These are phyloP conservation scores for Xerus inauris DNA, from an alignment of 2,113 vertebrate species.

Conservation along the genomic window DNA sequence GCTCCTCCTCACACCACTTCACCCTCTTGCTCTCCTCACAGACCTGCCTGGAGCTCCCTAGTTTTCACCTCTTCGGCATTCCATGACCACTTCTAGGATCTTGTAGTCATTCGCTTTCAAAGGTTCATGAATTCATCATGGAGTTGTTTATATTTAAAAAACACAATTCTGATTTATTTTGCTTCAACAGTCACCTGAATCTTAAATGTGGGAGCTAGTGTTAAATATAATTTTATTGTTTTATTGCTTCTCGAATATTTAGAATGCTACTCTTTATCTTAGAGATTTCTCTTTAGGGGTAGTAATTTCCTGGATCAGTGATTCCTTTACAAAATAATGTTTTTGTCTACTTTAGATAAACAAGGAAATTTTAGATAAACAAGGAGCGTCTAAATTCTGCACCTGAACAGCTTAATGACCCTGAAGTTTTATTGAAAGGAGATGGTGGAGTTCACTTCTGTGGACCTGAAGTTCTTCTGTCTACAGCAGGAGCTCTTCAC, in stretches of 20 bases:
- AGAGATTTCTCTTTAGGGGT: neutral
- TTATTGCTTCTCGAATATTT: neutral
- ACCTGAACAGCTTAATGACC: neutral
- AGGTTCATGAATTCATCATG: neutral
- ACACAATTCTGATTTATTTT: neutral
- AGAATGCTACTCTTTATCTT: neutral
- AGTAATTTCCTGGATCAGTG: neutral
- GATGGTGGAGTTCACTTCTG: neutral
- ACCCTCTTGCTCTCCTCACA: neutral
- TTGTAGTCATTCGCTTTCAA: neutral
- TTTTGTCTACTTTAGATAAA: neutral
- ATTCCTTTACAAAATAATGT: neutral
- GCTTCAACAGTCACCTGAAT: neutral
- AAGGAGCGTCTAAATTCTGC: too few relatives aligned
- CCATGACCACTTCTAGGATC: neutral
- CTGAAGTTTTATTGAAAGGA: neutral
- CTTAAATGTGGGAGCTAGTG: neutral
- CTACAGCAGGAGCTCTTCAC: neutral
- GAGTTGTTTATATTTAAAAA: neutral
- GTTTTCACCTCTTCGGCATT: neutral
- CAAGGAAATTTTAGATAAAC: neutral
- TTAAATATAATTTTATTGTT: neutral
- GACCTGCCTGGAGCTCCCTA: neutral
- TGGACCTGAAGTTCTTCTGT: neutral
- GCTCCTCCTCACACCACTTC: too few relatives aligned